Percentiles rank a stretch among this genome's conserved stretches.
phyloP scores from a whole-genome alignment of 2,113 vertebrate genomes.

The Actenoides lindsayi region DNA sequence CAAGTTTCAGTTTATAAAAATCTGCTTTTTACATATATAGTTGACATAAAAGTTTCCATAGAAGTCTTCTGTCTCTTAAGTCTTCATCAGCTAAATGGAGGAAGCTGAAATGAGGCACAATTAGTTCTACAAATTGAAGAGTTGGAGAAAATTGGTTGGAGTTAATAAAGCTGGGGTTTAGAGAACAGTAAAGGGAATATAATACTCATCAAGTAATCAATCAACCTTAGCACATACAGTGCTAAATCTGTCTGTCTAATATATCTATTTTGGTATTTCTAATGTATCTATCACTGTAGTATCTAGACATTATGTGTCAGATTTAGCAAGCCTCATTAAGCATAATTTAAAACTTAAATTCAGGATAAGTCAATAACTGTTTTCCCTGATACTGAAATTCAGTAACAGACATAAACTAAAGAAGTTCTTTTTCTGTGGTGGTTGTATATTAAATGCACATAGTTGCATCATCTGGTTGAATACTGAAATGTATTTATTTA shows the following conservation, averaged over 20 bases:
- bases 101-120: constrained; percentile 46
- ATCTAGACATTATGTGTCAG: neutral
- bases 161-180: constrained; percentile 63
- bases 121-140: constrained; percentile 60
- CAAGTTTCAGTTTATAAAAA: neutral
- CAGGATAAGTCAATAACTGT: neutral
- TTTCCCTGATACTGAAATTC: neutral
- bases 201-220: constrained; percentile 56
- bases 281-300: constrained; percentile 20
- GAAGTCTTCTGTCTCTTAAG: constrained; percentile 44
- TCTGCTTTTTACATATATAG: neutral
- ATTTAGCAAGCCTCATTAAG: neutral
- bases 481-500: neutral
- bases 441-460: neutral
- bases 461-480: neutral
- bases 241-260: constrained; percentile 50
- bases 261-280: constrained; percentile 49
- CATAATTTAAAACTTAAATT: neutral
- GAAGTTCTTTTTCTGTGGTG: neutral
- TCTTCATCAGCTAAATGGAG: constrained; percentile 42
- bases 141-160: constrained; percentile 55
- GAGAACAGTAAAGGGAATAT: constrained; percentile 53
- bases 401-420: neutral
- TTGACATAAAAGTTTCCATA: neutral
- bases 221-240: constrained; percentile 43